phyloP scores from a whole-genome alignment of 1,140 invertebrate genomes.

The Diabrotica undecimpunctata region DNA sequence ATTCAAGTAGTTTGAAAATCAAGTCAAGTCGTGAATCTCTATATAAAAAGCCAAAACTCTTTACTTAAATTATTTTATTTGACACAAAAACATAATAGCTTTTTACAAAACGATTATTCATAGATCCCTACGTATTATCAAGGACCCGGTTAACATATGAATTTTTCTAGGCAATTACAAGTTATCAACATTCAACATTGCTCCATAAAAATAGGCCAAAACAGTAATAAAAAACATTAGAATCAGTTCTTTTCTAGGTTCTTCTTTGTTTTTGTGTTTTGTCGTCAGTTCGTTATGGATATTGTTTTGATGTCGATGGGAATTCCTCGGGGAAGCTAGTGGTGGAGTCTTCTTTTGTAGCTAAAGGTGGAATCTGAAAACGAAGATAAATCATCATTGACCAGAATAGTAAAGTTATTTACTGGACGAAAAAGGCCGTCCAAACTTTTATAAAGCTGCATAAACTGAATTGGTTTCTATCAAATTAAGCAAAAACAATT shows the following conservation, averaged over 20 bases:
- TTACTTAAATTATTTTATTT: too few species aligned
- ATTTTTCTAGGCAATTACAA: too few species aligned
- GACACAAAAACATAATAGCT: too few species aligned
- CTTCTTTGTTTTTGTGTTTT: not conserved
- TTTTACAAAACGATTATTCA: too few species aligned
- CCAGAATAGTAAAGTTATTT: not conserved
- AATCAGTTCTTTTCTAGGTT: conserved; percentile 8
- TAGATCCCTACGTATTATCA: too few species aligned
- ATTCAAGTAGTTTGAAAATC: too few species aligned
- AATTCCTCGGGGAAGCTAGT: conserved; percentile 44
- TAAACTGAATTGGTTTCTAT: not conserved
- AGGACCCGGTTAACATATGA: too few species aligned
- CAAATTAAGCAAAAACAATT: too few species aligned
- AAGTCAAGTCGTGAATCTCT: too few species aligned
- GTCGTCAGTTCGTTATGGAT: conserved; percentile 28
- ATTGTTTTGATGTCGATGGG: conserved; percentile 46
- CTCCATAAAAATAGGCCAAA: conserved; percentile 17
- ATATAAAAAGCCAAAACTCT: too few species aligned
- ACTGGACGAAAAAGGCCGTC: not conserved
- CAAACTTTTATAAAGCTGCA: not conserved
- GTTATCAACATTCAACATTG: conserved; percentile 5
- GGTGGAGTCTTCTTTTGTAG: conserved; percentile 44
- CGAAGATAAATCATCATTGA: not conserved
- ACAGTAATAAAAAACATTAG: conserved; percentile 15
- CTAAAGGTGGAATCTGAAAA: conserved; percentile 42